These are phyloP conservation scores for Anas georgica DNA, from an alignment of 2,797 vertebrate species.

Conservation along the genomic window DNA sequence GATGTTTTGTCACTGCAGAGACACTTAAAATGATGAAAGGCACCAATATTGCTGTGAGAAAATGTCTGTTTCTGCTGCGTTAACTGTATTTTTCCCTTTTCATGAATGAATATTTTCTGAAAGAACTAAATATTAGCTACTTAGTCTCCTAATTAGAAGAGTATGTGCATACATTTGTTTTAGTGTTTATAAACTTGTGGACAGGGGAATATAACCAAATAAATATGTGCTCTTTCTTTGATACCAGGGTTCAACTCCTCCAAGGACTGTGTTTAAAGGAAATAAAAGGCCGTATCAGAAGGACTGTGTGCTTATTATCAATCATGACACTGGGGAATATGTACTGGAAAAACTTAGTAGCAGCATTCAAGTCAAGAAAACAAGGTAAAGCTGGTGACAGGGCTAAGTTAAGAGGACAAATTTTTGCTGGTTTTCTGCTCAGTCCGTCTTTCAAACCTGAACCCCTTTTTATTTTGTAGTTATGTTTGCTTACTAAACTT, in stretches of 20 bases:
- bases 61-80: not conserved
- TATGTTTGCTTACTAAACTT: not conserved
- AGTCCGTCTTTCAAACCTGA: not conserved
- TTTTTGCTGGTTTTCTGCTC: not conserved
- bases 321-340: constrained; percentile 98
- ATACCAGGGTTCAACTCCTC: constrained; percentile 92
- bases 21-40: constrained; percentile 23
- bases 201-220: not conserved
- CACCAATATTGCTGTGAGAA: not conserved
- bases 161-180: not conserved
- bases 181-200: not conserved
- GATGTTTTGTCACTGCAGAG: constrained; percentile 25
- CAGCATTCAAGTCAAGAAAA: constrained; percentile 99
- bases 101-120: not conserved
- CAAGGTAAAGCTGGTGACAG: constrained; percentile 83
- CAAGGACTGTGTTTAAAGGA: constrained; percentile 98
- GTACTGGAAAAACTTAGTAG: constrained; percentile 97
- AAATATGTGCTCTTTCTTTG: constrained; percentile 43
- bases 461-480: not conserved
- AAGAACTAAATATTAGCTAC: not conserved
- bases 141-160: not conserved
- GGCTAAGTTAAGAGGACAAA: not conserved
- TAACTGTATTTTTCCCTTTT: not conserved
- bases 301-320: constrained; percentile 98
- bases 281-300: constrained; percentile 98